A percentile compares a stretch with the other conserved stretches of the same genome.
Conservation (phyloP, 37 sponge, comb jelly and placozoan species). For the Halisarca cf. caerulea region DNA sequence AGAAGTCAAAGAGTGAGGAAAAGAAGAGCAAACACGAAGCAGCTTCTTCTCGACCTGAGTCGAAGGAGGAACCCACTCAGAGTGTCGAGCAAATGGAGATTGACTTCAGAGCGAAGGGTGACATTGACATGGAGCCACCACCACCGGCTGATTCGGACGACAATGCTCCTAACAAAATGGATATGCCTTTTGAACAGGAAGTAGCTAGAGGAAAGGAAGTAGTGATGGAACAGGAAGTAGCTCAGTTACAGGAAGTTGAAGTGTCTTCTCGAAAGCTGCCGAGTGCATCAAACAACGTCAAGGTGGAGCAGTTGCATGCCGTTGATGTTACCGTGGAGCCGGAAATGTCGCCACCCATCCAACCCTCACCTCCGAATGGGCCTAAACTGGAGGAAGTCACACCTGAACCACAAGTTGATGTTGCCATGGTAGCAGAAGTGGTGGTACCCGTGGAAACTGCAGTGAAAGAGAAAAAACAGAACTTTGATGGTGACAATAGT, state of each 20-base stretch:
- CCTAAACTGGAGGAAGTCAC: neutral
- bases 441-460: neutral
- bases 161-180: neutral
- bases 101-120: neutral
- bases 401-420: neutral
- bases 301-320: neutral
- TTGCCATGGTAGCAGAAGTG: neutral
- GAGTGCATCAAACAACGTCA: neutral
- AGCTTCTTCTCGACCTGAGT: neutral
- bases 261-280: neutral
- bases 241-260: neutral
- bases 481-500: neutral
- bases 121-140: neutral
- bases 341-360: too few relatives aligned
- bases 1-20: neutral
- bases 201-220: neutral
- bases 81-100: neutral
- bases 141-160: neutral
- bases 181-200: neutral
- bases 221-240: neutral
- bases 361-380: neutral
- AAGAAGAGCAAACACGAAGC: neutral
- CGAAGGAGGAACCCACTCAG: neutral
- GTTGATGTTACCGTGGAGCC: slow-evolving; percentile 14
- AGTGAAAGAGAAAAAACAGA: slow-evolving; percentile 8